Evolutionary conservation across 2,113 vertebrate species (phyloP).

Genomic region (Oplegnathus fasciatus): DNA sequence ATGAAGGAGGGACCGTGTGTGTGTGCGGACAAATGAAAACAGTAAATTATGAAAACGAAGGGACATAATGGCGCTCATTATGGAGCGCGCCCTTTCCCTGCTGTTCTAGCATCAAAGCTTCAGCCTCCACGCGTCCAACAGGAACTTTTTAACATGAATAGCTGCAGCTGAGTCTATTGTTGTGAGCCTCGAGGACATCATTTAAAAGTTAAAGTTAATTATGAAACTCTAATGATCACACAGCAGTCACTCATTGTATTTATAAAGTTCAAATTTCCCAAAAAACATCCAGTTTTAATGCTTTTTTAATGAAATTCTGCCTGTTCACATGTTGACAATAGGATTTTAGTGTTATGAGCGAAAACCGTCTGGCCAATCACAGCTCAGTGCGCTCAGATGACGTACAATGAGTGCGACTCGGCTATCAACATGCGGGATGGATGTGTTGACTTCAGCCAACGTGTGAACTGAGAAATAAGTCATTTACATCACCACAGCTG

Average conservation of each 20-base stretch:
- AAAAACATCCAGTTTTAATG: background rate
- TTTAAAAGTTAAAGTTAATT: background rate
- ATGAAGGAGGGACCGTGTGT: constrained; percentile 54
- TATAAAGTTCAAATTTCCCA: fast-evolving
- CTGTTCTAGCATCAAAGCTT: constrained; percentile 70
- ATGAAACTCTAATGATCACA: background rate
- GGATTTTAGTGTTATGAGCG: background rate
- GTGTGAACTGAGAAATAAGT: constrained; percentile 55
- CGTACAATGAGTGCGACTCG: constrained; percentile 70
- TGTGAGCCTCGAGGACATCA: background rate
- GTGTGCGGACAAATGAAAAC: constrained; percentile 54
- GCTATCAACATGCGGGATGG: constrained; percentile 68
- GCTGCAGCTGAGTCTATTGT: constrained; percentile 43
- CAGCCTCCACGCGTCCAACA: constrained; percentile 40
- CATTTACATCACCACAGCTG: background rate
- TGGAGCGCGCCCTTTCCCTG: constrained; percentile 66
- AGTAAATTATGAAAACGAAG: constrained; percentile 49
- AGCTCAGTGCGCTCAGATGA: constrained; percentile 42
- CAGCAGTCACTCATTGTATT: fast-evolving
- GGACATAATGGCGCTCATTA: constrained; percentile 37
- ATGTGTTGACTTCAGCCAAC: constrained; percentile 55
- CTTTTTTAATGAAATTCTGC: background rate
- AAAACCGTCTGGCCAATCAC: constrained; percentile 65
- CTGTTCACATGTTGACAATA: background rate
- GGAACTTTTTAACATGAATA: constrained; percentile 31